These are phyloP conservation scores for Musca domestica DNA, from an alignment of 1,140 invertebrate species.

Conservation along the genomic window DNA sequence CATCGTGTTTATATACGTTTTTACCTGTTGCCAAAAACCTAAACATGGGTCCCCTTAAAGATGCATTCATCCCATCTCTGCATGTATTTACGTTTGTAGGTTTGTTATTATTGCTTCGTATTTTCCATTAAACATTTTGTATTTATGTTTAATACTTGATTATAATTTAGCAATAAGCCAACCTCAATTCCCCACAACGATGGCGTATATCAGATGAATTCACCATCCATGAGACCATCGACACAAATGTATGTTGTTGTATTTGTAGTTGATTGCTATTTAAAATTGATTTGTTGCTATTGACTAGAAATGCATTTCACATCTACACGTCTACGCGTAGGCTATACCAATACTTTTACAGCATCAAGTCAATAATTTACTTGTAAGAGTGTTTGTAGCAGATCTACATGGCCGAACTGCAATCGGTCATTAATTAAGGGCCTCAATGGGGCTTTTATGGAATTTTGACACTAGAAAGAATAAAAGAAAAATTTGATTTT, in stretches of 20 bases:
- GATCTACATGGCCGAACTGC: too few species aligned
- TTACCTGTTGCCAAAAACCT: too few species aligned
- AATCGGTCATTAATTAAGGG: too few species aligned
- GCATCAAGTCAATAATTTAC: too few species aligned
- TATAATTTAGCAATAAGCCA: conserved; percentile 13
- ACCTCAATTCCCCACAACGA: conserved; percentile 4
- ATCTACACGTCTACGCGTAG: too few species aligned
- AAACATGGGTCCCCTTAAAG: too few species aligned
- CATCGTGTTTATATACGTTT: too few species aligned
- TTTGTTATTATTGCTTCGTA: neutral
- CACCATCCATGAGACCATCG: neutral
- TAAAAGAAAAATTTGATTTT: too few species aligned
- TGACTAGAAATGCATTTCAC: conserved; percentile 6
- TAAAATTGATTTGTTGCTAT: conserved; percentile 20
- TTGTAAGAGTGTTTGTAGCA: too few species aligned
- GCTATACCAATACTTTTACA: too few species aligned
- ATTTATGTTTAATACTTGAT: conserved; percentile 18
- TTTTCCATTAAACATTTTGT: conserved; percentile 9
- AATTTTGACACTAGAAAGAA: too few species aligned
- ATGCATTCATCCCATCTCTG: neutral
- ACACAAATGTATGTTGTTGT: conserved; percentile 3
- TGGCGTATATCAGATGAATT: neutral
- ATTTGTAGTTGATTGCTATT: conserved; percentile 16
- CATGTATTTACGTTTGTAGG: neutral
- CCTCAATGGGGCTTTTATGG: too few species aligned